Conservation (phyloP, 2,888 invertebrate species). For the Entomobrya proxima region DNA sequence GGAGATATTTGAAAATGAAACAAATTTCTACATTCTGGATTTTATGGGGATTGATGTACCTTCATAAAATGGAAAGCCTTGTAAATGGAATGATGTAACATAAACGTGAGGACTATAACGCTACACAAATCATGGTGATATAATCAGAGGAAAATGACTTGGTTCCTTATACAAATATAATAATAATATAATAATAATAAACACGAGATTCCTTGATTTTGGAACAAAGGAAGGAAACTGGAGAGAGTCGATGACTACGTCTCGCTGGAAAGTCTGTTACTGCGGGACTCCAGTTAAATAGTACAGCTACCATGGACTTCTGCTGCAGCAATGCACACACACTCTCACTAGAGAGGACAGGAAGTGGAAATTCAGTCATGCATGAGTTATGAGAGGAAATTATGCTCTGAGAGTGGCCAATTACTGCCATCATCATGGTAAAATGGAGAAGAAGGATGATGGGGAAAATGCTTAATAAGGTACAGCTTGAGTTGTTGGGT, state of each 20-base stretch:
- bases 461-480: conserved; percentile 45
- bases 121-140: too few species aligned
- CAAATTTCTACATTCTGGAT: too few species aligned
- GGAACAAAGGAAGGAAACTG: conserved; percentile 48
- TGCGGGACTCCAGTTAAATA: neutral
- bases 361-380: conserved; percentile 66
- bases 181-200: conserved; percentile 36
- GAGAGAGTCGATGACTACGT: neutral
- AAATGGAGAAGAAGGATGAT: conserved; percentile 44
- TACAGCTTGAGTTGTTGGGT: too few species aligned
- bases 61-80: too few species aligned
- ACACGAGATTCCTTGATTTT: conserved; percentile 45
- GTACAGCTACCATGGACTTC: neutral
- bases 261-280: neutral
- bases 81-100: too few species aligned
- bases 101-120: too few species aligned
- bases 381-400: conserved; percentile 72
- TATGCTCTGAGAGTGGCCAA: conserved; percentile 68
- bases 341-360: conserved; percentile 40
- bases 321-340: neutral
- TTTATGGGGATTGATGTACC: too few species aligned
- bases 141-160: neutral
- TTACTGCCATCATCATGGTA: conserved; percentile 65
- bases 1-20: too few species aligned
- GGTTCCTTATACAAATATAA: conserved; percentile 20